phyloP scores from a whole-genome alignment of 2,797 vertebrate genomes.

The Chrosomus eos region DNA sequence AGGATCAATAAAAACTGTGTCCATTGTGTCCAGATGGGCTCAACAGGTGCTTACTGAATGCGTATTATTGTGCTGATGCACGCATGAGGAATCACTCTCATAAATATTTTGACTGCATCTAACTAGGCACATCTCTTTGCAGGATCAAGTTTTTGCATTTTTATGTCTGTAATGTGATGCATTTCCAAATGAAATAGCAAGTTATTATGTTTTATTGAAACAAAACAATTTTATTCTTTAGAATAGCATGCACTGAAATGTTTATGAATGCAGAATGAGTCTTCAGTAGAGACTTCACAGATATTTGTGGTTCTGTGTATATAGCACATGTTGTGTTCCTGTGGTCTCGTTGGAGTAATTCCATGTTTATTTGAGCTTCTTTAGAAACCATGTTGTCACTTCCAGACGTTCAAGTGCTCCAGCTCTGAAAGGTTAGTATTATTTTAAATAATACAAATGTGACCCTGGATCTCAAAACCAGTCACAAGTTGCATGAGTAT shows the following conservation, averaged over 20 bases:
- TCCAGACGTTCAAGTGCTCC: neutral
- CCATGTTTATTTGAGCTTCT: slow-evolving; percentile 27
- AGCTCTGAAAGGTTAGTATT: neutral
- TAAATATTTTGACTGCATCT: slow-evolving; percentile 10
- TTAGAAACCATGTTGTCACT: slow-evolving; percentile 22
- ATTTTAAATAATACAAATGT: no score
- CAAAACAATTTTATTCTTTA: neutral
- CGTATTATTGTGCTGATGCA: neutral
- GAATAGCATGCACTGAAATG: no score
- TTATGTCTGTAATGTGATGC: neutral
- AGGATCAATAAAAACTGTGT: neutral
- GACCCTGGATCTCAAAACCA: no score
- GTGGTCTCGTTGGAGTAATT: slow-evolving; percentile 21
- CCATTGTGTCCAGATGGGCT: slow-evolving; percentile 3
- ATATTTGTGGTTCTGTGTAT: neutral
- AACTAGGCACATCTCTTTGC: neutral
- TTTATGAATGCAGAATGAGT: neutral
- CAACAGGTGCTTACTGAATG: neutral
- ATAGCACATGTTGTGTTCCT: neutral
- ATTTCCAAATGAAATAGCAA: neutral
- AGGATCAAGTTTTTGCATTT: neutral
- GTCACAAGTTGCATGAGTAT: no score
- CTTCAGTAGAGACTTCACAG: neutral
- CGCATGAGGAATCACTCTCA: neutral
- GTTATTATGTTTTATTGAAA: neutral